These are phyloP conservation scores for Drosophila orosa DNA, from an alignment of 1,140 invertebrate genomes.

Conservation along the genomic window DNA sequence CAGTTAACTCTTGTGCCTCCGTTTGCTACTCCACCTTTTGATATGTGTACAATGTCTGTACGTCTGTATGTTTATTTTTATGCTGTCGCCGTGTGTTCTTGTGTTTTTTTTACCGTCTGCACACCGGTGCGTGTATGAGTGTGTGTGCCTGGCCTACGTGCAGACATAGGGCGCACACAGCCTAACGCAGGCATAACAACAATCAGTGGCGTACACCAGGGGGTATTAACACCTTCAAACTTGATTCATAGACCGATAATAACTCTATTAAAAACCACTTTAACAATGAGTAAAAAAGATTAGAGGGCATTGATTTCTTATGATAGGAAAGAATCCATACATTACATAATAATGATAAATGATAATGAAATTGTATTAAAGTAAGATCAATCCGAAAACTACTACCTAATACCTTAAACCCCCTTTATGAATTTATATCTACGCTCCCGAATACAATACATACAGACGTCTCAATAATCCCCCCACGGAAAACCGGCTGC, in stretches of 20 bases:
- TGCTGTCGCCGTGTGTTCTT: conserved; percentile 73
- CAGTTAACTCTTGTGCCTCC: conserved; percentile 61
- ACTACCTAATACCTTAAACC: background rate
- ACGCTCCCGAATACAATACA: conserved; percentile 14
- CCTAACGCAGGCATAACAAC: conserved; percentile 35
- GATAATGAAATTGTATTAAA: background rate
- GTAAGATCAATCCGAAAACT: background rate
- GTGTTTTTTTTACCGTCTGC: conserved; percentile 56
- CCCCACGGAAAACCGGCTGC: conserved; percentile 77
- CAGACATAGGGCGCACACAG: conserved; percentile 59
- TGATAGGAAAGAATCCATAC: background rate
- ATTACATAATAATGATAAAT: too few relatives aligned
- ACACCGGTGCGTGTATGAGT: conserved; percentile 41
- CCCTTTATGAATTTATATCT: background rate
- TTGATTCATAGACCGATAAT: background rate
- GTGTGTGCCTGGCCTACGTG: conserved; percentile 74
- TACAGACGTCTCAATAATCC: conserved; percentile 67
- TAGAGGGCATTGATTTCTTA: background rate
- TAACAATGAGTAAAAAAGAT: background rate
- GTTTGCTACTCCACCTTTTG: conserved; percentile 33
- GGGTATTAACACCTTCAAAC: background rate
- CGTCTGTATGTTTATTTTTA: conserved; percentile 70
- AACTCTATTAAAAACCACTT: background rate
- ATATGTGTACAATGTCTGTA: conserved; percentile 23
- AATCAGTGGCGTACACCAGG: conserved; percentile 11